These are phyloP conservation scores for Caenorhabditis latens DNA, from an alignment of 1,140 invertebrate genomes.

Conservation along the genomic window DNA sequence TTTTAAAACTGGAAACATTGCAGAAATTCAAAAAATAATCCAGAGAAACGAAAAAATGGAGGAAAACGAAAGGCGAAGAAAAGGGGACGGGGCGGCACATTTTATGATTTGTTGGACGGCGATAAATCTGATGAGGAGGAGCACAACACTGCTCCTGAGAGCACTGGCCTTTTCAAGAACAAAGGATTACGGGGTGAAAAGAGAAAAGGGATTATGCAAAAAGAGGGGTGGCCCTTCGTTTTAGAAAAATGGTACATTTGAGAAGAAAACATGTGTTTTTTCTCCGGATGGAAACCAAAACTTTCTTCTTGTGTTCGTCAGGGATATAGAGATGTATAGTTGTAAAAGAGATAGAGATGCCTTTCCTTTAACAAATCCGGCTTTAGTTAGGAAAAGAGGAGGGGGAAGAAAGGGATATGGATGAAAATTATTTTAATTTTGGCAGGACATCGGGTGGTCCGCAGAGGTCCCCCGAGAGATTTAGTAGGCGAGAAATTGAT, in stretches of 20 bases:
- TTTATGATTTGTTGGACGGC: conserved; percentile 47
- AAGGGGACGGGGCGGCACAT: neutral
- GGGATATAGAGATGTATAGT: neutral
- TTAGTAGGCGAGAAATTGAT: neutral
- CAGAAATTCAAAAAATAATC: conserved; percentile 10
- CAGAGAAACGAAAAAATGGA: neutral
- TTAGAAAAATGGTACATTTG: neutral
- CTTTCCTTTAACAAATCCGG: neutral
- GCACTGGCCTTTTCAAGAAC: conserved; percentile 27
- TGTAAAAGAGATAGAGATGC: neutral
- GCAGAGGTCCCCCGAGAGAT: too few species aligned
- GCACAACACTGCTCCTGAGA: neutral
- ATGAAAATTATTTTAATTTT: conserved; percentile 41
- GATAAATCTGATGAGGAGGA: conserved; percentile 47
- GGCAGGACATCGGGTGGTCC: neutral
- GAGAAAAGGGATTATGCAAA: conserved; percentile 24
- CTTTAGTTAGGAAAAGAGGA: neutral
- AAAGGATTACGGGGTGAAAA: conserved; percentile 18
- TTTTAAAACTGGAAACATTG: neutral
- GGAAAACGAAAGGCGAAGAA: neutral
- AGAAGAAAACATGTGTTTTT: neutral
- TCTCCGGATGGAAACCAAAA: neutral
- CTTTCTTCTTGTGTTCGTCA: neutral
- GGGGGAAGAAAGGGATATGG: neutral
- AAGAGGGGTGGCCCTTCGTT: neutral